Base-by-base conservation (phyloP, 2,113 vertebrate genomes). In the Muntiacus reevesi region DNA sequence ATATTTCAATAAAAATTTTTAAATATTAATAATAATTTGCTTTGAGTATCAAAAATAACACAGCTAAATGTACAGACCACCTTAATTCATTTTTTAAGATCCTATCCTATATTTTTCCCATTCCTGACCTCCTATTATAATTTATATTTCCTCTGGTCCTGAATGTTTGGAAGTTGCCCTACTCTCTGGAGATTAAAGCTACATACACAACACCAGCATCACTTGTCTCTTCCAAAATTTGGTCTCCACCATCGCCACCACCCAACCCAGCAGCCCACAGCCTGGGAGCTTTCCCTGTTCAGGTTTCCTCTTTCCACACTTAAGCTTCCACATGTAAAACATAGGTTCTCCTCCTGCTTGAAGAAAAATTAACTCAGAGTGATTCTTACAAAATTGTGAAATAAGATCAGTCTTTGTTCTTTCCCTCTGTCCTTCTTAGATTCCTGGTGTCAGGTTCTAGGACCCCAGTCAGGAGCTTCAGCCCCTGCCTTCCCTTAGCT, bases 301-400 rank as follows among this genome's bases (percentile, higher is more conserved):
- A 52, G 7, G 17, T 71, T 71, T 91, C 55, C 45, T 89, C 67
- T 25, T 86, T 88, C 82, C 50, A 36, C 55, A 84, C n/a, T 64
- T 91, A 57, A 88, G 30, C 40, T 86, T 86, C n/a, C 27, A 59
- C n/a, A 33, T 30, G 12, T 52, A 76, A 7, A 64, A 43, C 36
- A 55, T 36, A 16, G 7, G 3, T 50, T 82, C 60, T 90, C 30
- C 81, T 82, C 10, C 84, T 82, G 60, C 54, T 30, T 94, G 33
- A 86, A 95, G 47, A 96, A 84, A 90, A 67, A 60, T 62, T 67
- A 89, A 55, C 87, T 94, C 81, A 78, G 17, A 93, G 43, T 78
- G 27, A 92, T 60, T 50, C 36, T 86, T 50, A 81, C 27, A 76
- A 95, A 95, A 89, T 1, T 33, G 19, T 96, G 45, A 91, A 62